Evolutionary conservation across 2,888 invertebrate species (phyloP), one percentile per base, ranked within the genome.

Genomic region (Plebejus argus): DNA sequence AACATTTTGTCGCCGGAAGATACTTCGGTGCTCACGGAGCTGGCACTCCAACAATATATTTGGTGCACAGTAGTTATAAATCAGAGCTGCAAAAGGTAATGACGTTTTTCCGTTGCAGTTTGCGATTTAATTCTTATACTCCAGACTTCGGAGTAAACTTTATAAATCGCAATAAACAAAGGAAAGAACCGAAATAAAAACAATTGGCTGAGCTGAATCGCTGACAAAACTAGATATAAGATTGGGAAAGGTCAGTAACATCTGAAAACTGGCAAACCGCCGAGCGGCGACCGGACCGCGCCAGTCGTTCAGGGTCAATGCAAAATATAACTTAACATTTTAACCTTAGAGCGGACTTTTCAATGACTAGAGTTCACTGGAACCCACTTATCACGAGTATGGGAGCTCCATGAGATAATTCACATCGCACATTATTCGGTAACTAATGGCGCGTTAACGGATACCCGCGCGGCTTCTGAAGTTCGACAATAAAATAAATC

Each of bases 191-290:
- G 45, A n/a, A 45, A 72, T 53, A 53, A 74, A 74, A 61, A 45
- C 72, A 77, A 75, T 28, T 20, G 70, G 77, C 78, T 78, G 76
- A 79, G 53, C 74, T 28, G 76, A 79, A 76, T 79, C 77, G 77
- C 70, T 76, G 71, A 80, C 79, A 79, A 78, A 78, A 79, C 78
- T 74, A 74, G 74, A 81, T 81, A 81, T 81, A 80, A 82, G 83
- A 83, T 83, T 83, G 82, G 78, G 81, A 79, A 83, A 83, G 84
- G 83, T 84, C 83, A 84, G 84, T 83, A 82, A 83, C 82, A 82
- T 78, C 81, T 82, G 82, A 82, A 79, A 79, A 78, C 79, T 82
- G 82, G 83, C 83, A 83, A 79, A 70, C 23, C 78, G 83, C 84
- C 83, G 82, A 82, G 77, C 76, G 70, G 79, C 76, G 82, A 80